These are phyloP conservation scores for Poliocrania exsul DNA, from an alignment of 2,797 vertebrate species.

Conservation along the genomic window DNA sequence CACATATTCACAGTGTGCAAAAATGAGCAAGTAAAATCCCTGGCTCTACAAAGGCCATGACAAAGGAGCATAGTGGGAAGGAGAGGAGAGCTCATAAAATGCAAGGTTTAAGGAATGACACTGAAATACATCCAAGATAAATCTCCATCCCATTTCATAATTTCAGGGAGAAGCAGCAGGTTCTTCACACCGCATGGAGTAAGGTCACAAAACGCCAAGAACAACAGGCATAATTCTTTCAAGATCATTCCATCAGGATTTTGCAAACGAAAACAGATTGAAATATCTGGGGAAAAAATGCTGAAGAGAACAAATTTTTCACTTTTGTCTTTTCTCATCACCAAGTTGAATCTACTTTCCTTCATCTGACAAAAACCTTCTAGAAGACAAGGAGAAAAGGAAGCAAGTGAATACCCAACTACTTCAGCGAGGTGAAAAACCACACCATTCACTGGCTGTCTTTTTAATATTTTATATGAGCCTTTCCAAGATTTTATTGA, in stretches of 20 bases:
- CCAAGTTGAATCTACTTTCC: neutral
- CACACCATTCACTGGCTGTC: neutral
- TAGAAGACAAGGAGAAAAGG: constrained; percentile 10
- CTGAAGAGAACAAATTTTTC: constrained; percentile 66
- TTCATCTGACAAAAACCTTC: constrained; percentile 3
- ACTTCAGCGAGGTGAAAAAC: neutral
- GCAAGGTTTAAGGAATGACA: constrained; percentile 60
- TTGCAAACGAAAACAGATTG: constrained; percentile 69
- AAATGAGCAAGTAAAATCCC: neutral
- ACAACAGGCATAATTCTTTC: constrained; percentile 74
- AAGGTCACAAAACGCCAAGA: constrained; percentile 72
- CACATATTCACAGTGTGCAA: neutral
- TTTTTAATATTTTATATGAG: neutral
- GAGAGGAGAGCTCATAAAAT: constrained; percentile 33
- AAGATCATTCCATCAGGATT: constrained; percentile 69
- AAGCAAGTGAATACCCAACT: neutral
- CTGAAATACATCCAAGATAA: constrained; percentile 76
- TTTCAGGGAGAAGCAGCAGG: constrained; percentile 75
- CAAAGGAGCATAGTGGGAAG: neutral
- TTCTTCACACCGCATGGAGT: constrained; percentile 68
- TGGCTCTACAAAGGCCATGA: neutral
- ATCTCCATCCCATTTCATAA: constrained; percentile 72
- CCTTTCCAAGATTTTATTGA: neutral
- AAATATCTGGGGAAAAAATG: constrained; percentile 49
- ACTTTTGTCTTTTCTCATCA: constrained; percentile 51